Conservation (phyloP, 1,140 invertebrate species). For the Drosophila carrolli region DNA sequence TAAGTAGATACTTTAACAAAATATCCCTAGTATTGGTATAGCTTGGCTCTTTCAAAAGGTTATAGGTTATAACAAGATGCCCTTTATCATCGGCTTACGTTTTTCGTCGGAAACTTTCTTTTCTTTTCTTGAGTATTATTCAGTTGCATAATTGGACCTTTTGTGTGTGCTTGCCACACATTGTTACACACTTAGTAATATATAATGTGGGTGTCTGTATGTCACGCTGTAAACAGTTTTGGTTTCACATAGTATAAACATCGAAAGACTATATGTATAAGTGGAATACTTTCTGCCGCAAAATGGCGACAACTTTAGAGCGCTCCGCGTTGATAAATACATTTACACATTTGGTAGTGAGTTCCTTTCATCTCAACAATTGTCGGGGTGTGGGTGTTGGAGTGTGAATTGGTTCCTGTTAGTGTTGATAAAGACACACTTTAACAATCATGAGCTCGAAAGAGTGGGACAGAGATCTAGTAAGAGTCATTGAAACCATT, state of each 20-base stretch:
- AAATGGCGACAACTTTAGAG: slow-evolving; percentile 42
- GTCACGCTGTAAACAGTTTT: slow-evolving; percentile 37
- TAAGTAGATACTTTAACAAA: slow-evolving; percentile 45
- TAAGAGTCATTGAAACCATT: slow-evolving; percentile 69
- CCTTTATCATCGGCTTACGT: slow-evolving; percentile 10
- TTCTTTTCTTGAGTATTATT: slow-evolving; percentile 59
- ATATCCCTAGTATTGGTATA: slow-evolving; percentile 33
- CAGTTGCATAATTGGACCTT: slow-evolving; percentile 77
- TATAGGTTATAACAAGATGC: slow-evolving; percentile 51
- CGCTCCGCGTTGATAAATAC: slow-evolving; percentile 32
- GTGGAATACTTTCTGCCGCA: slow-evolving; percentile 40
- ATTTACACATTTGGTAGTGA: slow-evolving; percentile 22
- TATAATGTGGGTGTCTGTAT: slow-evolving; percentile 30
- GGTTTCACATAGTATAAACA: slow-evolving; percentile 56
- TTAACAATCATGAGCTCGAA: slow-evolving; percentile 16
- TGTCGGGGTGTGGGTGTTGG: neutral
- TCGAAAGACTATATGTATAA: slow-evolving; percentile 53
- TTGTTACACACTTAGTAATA: slow-evolving; percentile 71
- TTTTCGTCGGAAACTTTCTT: slow-evolving; percentile 7
- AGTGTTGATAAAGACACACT: slow-evolving; percentile 17
- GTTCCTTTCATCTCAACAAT: slow-evolving; percentile 11
- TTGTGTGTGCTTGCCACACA: slow-evolving; percentile 62
- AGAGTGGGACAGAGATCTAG: slow-evolving; percentile 31
- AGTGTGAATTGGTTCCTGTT: slow-evolving; percentile 14
- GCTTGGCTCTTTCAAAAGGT: slow-evolving; percentile 37